Evolutionary conservation across 2,797 vertebrate genomes (phyloP), one percentile per base, ranked within the genome.

Genomic region (Acestrorhynchus altus): DNA sequence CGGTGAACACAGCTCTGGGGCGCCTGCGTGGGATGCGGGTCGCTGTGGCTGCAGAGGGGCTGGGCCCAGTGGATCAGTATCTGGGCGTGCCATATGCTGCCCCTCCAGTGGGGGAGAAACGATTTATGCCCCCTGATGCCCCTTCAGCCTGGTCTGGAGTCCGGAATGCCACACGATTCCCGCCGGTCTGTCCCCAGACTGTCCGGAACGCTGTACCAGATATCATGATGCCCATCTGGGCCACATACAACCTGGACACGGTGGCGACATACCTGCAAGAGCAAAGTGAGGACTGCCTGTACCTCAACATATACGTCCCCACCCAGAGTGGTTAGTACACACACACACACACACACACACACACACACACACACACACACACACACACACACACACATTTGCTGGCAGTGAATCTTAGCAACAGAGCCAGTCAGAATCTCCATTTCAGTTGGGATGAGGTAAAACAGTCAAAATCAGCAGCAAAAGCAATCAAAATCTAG

Each of bases 181-280:
- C 94, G 81, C 95, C 96, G 0, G 96, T 96, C 79, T 98, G 96
- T 87, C 96, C 96, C 24, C 96, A 98, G 90, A 97, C 96, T 85
- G 91, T 96, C 83, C 95, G 96, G 72, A 96, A 94, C 72, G 95
- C 95, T 5, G 94, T 96, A 56, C 96, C 96, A 0, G 95, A 95
- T 61, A 95, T 97, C 80, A 98, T 97, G 95, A 94, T 97, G 85
- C 96, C 96, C 0, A 94, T 97, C 65, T 98, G 96, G 96, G 96
- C 97, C 89, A 97, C 95, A 70, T 96, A 96, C 77, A 97, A 96
- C 90, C 85, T 98, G 91, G 96, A 98, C 86, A 95, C 94, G 0
- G 96, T 96, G 18, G 96, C 96, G 18, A 94, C 93, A 1, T 96
- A 97, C 85, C 95, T 98, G 80, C 96, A 96, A 89, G 94, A 96